Conservation (phyloP, 1,140 invertebrate species). For the Paraescarpia echinospica region DNA sequence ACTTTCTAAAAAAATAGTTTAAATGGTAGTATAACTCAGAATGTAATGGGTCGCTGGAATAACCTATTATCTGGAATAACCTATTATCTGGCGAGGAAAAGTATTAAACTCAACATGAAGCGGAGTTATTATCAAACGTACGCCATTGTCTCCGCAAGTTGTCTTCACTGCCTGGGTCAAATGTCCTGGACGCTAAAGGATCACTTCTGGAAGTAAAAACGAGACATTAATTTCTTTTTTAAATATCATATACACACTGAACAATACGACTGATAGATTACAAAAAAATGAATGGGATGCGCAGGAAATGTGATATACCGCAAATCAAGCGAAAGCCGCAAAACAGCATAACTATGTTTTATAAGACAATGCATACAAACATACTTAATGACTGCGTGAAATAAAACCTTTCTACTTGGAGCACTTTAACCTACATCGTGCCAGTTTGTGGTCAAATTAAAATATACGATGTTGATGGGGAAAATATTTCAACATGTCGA, state of each 20-base stretch:
- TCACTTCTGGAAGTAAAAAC: not conserved
- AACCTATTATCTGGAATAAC: no score
- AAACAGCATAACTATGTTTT: no score
- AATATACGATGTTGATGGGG: no score
- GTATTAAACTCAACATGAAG: not conserved
- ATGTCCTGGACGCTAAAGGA: not conserved
- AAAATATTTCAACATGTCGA: no score
- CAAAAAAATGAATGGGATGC: not conserved
- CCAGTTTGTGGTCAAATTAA: no score
- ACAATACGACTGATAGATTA: not conserved
- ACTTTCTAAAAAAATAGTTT: not conserved
- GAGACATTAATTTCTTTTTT: not conserved
- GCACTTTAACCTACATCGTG: no score
- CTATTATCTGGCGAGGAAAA: no score
- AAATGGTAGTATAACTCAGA: not conserved
- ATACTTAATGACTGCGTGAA: not conserved
- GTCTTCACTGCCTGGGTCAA: not conserved
- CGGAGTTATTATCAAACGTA: not conserved
- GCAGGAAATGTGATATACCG: not conserved
- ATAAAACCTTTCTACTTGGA: not conserved
- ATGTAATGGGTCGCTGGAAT: not conserved
- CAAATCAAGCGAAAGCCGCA: no score
- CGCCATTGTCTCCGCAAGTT: not conserved
- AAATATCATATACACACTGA: not conserved
- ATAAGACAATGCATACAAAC: no score